Base-by-base conservation (phyloP, 2,113 vertebrate genomes). In the Carassius carassius region DNA sequence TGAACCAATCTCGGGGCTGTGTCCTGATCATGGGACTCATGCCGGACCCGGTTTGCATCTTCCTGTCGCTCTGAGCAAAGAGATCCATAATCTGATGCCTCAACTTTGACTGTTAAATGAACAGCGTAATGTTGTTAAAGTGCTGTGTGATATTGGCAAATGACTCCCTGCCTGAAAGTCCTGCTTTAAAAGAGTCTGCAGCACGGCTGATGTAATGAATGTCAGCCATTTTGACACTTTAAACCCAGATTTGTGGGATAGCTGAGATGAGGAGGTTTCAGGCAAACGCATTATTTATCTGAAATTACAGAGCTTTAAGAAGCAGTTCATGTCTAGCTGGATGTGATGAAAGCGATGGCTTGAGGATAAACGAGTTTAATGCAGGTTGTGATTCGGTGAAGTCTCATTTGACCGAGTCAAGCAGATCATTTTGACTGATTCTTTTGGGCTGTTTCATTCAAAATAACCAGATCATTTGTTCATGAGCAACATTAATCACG, bases 61-160 rank as follows among this genome's bases (percentile, higher is more conserved):
- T 58, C 54, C 17, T 21, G 54, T 58, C 54, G 17, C 54, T 56
- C 17, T 21, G 54, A 56, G 54, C 17, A 1, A 21, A 11, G 11
- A 14, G 14, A 58, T 78, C 54, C 32, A 41, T 32, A n/a, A 41
- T 41, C 54, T 13, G 25, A 58, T n/a, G 51, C 75, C 5, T 37
- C 29, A 23, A n/a, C 21, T 60, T n/a, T 60, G 76, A 78, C 19
- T 78, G 54, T 78, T 23, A 78, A 78, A 78, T 78, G 1, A 78
- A n/a, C 32, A 2, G 21, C 11, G 21, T 41, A 5, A 78, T 60
- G 17, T 11, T 58, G 54, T 60, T 16, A 41, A 35, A 56, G 49
- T 35, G 32, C 29, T 60, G 32, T 58, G 54, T 41, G n/a, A 78
- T 78, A 14, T 78, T 78, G 5, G 14, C 5, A 14, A n/a, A 29